Evolutionary conservation across 2,797 vertebrate genomes (phyloP).

Genomic region (Spinus pinus): DNA sequence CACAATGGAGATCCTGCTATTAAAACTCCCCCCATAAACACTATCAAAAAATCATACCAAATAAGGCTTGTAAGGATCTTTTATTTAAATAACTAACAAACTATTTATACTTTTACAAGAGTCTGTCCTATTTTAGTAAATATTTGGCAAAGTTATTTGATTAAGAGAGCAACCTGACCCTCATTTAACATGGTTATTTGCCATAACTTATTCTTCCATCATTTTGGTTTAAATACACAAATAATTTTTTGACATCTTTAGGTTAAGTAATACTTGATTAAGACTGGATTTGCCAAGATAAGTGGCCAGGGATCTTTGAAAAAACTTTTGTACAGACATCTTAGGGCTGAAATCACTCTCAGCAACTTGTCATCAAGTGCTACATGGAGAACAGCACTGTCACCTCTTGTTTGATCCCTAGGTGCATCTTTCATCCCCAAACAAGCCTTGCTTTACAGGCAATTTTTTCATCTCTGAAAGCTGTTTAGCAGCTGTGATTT

Average conservation of each 20-base stretch:
- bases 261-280: constrained; percentile 11
- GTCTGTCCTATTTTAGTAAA: constrained; percentile 81
- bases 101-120: constrained; percentile 82
- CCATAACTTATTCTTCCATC: constrained; percentile 65
- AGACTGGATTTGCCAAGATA: constrained; percentile 7
- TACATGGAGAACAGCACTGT: rapidly evolving
- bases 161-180: constrained; percentile 78
- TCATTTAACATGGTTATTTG: constrained; percentile 67
- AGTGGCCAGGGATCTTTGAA: neutral
- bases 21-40: constrained; percentile 59
- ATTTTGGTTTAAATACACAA: constrained; percentile 66
- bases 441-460: neutral
- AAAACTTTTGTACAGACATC: neutral
- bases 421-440: neutral
- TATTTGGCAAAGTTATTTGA: constrained; percentile 79
- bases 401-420: neutral
- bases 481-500: neutral
- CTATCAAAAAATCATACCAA: constrained; percentile 77
- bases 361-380: neutral
- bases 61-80: constrained; percentile 75
- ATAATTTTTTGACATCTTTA: constrained; percentile 15
- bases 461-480: neutral
- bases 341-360: neutral
- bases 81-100: constrained; percentile 83
- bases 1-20: constrained; percentile 74